These are phyloP conservation scores for Lordiphosa collinella DNA, from an alignment of 1,140 invertebrate species.

Conservation along the genomic window DNA sequence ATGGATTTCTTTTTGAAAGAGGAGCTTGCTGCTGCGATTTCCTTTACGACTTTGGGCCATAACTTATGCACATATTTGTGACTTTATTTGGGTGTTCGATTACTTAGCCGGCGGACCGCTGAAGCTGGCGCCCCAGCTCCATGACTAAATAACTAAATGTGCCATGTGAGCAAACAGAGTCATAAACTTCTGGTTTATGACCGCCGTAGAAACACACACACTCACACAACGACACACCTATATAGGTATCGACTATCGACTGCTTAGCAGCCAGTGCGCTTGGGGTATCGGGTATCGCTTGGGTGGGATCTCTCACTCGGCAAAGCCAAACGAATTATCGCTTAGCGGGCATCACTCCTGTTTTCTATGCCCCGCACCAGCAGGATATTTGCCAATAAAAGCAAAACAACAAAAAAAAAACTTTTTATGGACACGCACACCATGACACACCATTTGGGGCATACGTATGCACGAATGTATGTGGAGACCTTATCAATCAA, in stretches of 20 bases:
- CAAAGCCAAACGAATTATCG: conserved; percentile 66
- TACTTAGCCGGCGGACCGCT: conserved; percentile 38
- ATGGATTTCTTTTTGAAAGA: conserved; percentile 17
- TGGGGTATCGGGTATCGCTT: not conserved
- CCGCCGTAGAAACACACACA: conserved; percentile 26
- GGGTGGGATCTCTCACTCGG: not conserved
- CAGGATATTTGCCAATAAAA: conserved; percentile 78
- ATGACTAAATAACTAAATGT: conserved; percentile 65
- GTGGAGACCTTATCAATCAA: conserved; percentile 69
- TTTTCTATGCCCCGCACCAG: conserved; percentile 23
- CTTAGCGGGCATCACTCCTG: conserved; percentile 50
- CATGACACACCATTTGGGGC: conserved; percentile 20
- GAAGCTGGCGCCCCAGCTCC: conserved; percentile 47
- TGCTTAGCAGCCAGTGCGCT: conserved; percentile 6
- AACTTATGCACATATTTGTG: conserved; percentile 74
- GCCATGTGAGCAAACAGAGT: conserved; percentile 68
- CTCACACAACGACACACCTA: conserved; percentile 11
- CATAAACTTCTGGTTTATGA: conserved; percentile 73
- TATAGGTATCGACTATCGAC: conserved; percentile 39
- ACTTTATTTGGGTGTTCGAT: conserved; percentile 57
- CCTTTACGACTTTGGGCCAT: conserved; percentile 60
- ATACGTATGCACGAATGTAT: conserved; percentile 15
- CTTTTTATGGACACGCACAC: conserved; percentile 68
- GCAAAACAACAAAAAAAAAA: conserved; percentile 46
- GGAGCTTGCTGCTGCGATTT: conserved; percentile 43